Evolutionary conservation across 2,797 vertebrate species (phyloP).

Genomic region (Spatula versicolor): DNA sequence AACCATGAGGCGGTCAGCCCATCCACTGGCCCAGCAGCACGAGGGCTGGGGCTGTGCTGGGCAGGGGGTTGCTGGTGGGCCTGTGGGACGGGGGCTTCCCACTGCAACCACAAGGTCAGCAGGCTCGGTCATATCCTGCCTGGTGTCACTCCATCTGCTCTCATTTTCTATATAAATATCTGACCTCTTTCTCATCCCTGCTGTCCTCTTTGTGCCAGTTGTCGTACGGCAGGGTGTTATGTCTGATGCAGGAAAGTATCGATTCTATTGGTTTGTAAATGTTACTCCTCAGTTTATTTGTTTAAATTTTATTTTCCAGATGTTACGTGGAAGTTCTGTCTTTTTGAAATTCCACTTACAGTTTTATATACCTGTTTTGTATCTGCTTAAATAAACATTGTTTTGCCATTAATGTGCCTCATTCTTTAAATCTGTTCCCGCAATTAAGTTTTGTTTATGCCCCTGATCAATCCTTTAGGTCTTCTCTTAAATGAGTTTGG

Average conservation of each 20-base stretch:
- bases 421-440: neutral
- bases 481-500: neutral
- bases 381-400: neutral
- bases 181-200: neutral
- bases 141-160: accelerated
- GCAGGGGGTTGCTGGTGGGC: too few relatives aligned
- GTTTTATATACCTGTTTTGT: neutral
- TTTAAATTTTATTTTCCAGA: neutral
- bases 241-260: neutral
- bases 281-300: neutral
- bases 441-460: neutral
- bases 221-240: neutral
- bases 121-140: neutral
- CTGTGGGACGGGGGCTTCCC: neutral
- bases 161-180: neutral
- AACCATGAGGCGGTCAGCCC: too few relatives aligned
- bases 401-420: neutral
- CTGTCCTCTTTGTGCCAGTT: neutral
- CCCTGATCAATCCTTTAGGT: neutral
- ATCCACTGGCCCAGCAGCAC: too few relatives aligned
- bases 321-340: neutral
- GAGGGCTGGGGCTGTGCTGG: too few relatives aligned
- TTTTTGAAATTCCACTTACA: neutral
- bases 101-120: neutral
- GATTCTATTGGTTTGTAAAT: neutral